These are phyloP conservation scores for Zaprionus africanus DNA, from an alignment of 1,140 invertebrate genomes.

Conservation along the genomic window DNA sequence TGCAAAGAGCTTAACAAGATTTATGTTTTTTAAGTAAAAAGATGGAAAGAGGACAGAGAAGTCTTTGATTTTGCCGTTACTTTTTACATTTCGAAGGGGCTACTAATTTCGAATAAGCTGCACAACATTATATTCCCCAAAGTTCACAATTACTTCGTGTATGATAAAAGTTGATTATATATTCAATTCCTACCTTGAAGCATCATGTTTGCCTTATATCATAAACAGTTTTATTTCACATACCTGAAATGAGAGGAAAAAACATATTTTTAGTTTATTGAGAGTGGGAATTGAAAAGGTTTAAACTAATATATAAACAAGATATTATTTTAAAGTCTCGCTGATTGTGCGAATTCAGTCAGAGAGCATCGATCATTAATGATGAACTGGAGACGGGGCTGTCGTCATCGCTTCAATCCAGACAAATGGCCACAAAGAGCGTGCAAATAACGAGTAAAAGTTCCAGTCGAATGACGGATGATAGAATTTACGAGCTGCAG, in stretches of 20 bases:
- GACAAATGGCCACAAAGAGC: slow-evolving; percentile 62
- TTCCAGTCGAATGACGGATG: slow-evolving; percentile 36
- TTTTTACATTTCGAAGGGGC: neutral
- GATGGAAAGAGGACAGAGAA: neutral
- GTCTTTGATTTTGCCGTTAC: neutral
- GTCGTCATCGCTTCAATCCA: slow-evolving; percentile 42
- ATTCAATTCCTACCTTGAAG: slow-evolving; percentile 3
- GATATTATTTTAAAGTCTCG: slow-evolving; percentile 20
- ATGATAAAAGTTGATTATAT: neutral
- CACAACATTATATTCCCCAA: neutral
- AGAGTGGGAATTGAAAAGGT: neutral
- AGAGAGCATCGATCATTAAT: slow-evolving; percentile 72
- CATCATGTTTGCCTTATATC: neutral
- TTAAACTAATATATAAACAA: slow-evolving; percentile 3
- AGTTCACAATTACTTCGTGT: neutral
- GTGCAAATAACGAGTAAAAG: slow-evolving; percentile 43
- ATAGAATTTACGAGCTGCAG: slow-evolving; percentile 53
- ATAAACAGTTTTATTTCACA: slow-evolving; percentile 13
- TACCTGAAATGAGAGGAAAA: slow-evolving; percentile 55
- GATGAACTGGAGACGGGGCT: slow-evolving; percentile 50
- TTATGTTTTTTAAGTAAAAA: neutral
- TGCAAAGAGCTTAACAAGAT: neutral
- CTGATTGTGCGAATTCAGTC: slow-evolving; percentile 14
- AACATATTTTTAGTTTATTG: slow-evolving; percentile 12
- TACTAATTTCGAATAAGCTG: neutral